Conservation (phyloP, 2,888 invertebrate genomes). For the Clivina fossor region DNA sequence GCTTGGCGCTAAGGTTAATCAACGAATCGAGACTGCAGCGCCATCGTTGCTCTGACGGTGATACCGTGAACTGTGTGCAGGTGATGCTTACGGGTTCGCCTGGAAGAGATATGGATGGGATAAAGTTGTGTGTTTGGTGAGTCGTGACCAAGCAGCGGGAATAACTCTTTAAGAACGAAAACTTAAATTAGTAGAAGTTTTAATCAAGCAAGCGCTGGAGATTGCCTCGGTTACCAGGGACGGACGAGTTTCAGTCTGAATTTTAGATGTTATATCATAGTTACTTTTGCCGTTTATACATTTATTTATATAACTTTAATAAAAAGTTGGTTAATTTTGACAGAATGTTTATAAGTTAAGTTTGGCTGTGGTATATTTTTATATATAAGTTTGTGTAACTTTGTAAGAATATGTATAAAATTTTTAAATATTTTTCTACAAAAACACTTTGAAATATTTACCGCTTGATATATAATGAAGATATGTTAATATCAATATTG, state of each 20-base stretch:
- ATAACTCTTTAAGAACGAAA: slow-evolving; percentile 29
- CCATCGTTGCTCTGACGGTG: slow-evolving; percentile 5
- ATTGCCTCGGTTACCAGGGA: slow-evolving; percentile 10
- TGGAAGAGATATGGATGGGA: too few relatives aligned
- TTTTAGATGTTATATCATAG: too few relatives aligned
- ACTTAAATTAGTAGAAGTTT: slow-evolving; percentile 32
- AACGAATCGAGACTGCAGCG: slow-evolving; percentile 1
- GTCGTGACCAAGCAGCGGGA: neutral
- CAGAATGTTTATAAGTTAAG: too few relatives aligned
- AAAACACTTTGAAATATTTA: slow-evolving; percentile 13
- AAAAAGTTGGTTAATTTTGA: too few relatives aligned
- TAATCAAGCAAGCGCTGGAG: slow-evolving; percentile 27
- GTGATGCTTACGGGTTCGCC: slow-evolving; percentile 11
- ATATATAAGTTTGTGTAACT: neutral
- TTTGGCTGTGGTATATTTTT: too few relatives aligned
- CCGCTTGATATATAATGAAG: too few relatives aligned
- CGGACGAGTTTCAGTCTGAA: too few relatives aligned
- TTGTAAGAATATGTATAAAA: neutral
- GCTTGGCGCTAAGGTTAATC: slow-evolving; percentile 22
- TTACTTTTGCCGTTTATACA: too few relatives aligned
- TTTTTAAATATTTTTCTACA: neutral
- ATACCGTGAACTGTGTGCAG: neutral
- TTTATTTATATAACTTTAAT: too few relatives aligned
- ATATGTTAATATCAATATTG: too few relatives aligned
- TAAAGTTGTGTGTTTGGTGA: too few relatives aligned